Base-by-base conservation (phyloP, 2,888 invertebrate species). In the Epiperipatus broadwayi region DNA sequence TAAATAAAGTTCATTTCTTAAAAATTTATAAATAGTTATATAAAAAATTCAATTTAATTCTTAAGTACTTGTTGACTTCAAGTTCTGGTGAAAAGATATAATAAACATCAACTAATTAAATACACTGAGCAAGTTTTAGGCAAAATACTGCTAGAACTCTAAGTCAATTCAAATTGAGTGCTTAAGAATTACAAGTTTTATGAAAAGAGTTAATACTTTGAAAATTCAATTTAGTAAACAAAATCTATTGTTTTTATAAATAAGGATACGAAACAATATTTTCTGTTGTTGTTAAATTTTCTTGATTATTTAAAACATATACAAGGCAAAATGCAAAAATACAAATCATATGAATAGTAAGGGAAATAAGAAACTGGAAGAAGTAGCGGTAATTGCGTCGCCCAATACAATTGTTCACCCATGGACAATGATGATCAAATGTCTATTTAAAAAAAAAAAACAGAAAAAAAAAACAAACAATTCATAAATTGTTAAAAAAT, bases 391-490 rank as follows among this genome's bases (percentile, higher is more conserved):
- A 97, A 65, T 93, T 93, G 52, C 93, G 72, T 53, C 89, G 73
- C 47, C 93, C 93, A 57, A 93, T 91, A 62, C 87, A 89, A 64
- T 89, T 89, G 65, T 87, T 87, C 55, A 87, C 84, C 87, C 87
- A 87, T 46, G 87, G 85, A 63, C 97, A 97, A 65, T 97, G 97
- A 70, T 97, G 97, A 67, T 97, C 97, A 63, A 97, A 97, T 40
- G 91, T 93, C 87, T 95, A 69, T n/a, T n/a, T 37, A 72, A 72
- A 50, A 49, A 51, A 52, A 49, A 21, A 47, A 48, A 40, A 35
- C 20, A 30, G 38, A 28, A n/a, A 32, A 30, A 20, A 12, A 39
- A 40, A 39, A 21, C 5, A 41, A 3, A 20, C 18, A 21, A 8
- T 21, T 3, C 37, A 20, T 36, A 15, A 19, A 36, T 20, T 21